Evolutionary conservation across 1,140 invertebrate species (phyloP).

Genomic region (Cyrtorhinus lividipennis): DNA sequence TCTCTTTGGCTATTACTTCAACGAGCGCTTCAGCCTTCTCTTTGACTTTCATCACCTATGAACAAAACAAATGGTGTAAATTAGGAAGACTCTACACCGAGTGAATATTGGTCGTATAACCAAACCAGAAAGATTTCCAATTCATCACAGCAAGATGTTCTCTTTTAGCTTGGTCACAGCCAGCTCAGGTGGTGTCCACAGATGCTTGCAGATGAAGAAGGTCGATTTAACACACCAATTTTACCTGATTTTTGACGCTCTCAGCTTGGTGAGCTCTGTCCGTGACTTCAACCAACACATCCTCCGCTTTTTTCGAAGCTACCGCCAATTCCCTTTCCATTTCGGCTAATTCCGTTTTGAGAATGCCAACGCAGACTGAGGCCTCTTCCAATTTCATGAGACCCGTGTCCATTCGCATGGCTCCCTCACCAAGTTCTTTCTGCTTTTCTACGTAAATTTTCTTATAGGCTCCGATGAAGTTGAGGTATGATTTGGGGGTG

Average conservation of each 20-base stretch:
- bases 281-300: slow-evolving; percentile 70
- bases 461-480: slow-evolving; percentile 91
- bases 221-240: too few relatives aligned
- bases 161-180: too few relatives aligned
- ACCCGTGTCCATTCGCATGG: slow-evolving; percentile 84
- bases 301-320: slow-evolving; percentile 78
- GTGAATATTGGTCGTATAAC: too few relatives aligned
- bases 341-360: slow-evolving; percentile 80
- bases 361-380: slow-evolving; percentile 72
- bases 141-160: too few relatives aligned
- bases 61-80: too few relatives aligned
- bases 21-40: slow-evolving; percentile 88
- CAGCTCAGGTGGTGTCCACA: too few relatives aligned
- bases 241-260: slow-evolving; percentile 73
- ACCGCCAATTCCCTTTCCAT: slow-evolving; percentile 87
- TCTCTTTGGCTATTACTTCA: slow-evolving; percentile 78
- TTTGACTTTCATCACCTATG: slow-evolving; percentile 61
- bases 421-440: slow-evolving; percentile 75
- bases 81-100: too few relatives aligned
- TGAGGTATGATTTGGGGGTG: slow-evolving; percentile 92
- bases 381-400: slow-evolving; percentile 86
- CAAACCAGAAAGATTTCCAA: too few relatives aligned
- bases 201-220: too few relatives aligned
- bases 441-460: slow-evolving; percentile 80
- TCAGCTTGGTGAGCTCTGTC: slow-evolving; percentile 86